Base-by-base conservation (phyloP, 2,888 invertebrate species). In the Merodon equestris region DNA sequence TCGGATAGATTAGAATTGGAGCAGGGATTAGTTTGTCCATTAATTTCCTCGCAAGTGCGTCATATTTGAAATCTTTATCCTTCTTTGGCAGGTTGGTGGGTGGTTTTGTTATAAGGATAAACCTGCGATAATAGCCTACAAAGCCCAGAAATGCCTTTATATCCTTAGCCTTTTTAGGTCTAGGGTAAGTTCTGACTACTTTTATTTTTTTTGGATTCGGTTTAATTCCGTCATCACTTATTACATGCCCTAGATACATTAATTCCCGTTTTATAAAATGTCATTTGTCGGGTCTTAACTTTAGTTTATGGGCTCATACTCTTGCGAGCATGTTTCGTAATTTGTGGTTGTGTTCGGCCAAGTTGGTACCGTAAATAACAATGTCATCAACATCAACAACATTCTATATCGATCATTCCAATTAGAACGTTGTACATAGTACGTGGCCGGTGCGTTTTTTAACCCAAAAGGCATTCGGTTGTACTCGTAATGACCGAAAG, bases 1-100 rank as follows among this genome's bases (percentile, higher is more conserved):
- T 36, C 63, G 82, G 56, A 51, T 71, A 76, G 36, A 42, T 44
- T 51, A 75, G 17, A 9, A 61, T 44, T 9, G 71, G 56, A 17
- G 36, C 9, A 15, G 19, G 1, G 12, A 45, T 45, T 3, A 45
- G 17, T 58, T 58, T 58, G 1, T 17, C 14, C 45, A 40, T 42
- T 14, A 61, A 19, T 18, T 19, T 61, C 38, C 9, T 40, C 40
- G 10, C 40, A n/a, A 40, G 19, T 13, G 50, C 40, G 50, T 61
- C 38, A 14, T 48, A 48, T 14, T 50, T 50, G 19, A 50, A 50
- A 19, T 38, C 48, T 1, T 19, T 18, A 19, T 19, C 4, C 19
- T 61, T 61, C 40, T 38, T 36, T 9, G 50, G 18, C 10, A 50
- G 5, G 1, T 61, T 61, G 7, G 40, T 50, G 10, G 48, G 1